phyloP scores from a whole-genome alignment of 1,140 invertebrate genomes.

The Microvelia longipes region DNA sequence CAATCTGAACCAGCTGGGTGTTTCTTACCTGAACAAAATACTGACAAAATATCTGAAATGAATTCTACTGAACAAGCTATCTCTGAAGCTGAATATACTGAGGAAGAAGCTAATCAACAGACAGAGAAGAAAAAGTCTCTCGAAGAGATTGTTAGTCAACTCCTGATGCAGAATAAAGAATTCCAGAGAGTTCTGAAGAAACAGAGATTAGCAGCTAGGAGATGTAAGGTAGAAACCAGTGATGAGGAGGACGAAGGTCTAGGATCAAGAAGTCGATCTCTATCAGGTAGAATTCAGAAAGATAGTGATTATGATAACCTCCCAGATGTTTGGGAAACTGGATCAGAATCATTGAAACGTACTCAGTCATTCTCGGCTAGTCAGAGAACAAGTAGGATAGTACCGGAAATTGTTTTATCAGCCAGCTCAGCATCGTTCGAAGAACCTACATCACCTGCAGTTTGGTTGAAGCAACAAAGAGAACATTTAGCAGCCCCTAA shows the following conservation, averaged over 20 bases:
- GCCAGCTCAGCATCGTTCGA: constrained; percentile 23
- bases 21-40: neutral
- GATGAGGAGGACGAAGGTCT: constrained; percentile 37
- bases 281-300: constrained; percentile 14
- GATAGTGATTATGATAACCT: constrained; percentile 36
- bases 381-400: constrained; percentile 13
- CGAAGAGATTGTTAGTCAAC: constrained; percentile 64
- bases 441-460: constrained; percentile 39
- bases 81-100: constrained; percentile 15
- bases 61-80: constrained; percentile 12
- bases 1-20: neutral
- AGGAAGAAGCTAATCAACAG: constrained; percentile 27
- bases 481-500: constrained; percentile 33
- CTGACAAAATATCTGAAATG: constrained; percentile 1
- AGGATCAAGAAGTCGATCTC: constrained; percentile 9
- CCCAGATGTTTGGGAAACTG: constrained; percentile 32
- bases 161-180: constrained; percentile 67
- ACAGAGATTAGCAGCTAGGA: constrained; percentile 41
- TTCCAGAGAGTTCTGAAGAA: constrained; percentile 61
- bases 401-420: constrained; percentile 13
- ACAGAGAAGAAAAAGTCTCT: constrained; percentile 37
- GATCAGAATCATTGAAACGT: constrained; percentile 13
- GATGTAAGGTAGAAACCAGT: constrained; percentile 35
- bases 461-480: constrained; percentile 43
- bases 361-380: constrained; percentile 20